Base-by-base conservation (phyloP, 2,888 invertebrate species). In the Cantharis rufa region DNA sequence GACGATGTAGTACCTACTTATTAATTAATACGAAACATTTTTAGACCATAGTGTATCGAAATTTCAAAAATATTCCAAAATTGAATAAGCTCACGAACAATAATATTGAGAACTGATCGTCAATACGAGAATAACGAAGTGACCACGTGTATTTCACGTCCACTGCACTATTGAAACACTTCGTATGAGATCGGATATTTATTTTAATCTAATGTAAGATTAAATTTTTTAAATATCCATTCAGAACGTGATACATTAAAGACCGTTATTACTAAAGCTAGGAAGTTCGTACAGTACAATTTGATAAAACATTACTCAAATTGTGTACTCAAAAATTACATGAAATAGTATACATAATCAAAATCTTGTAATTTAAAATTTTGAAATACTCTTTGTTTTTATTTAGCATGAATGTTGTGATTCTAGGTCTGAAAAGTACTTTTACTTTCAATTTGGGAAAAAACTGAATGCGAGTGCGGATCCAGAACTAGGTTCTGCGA, bases 51-150 rank as follows among this genome's bases (percentile, higher is more conserved):
- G 10, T 24, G 9, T 13, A 16, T 13, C 21, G 24, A 66, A 66
- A 24, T 66, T 66, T 13, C 13, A 18, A 21, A 68, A 68, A 68
- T 7, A 68, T 48, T 48, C 48, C 13, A 48, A 48, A 48, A 48
- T 48, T 48, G n/a, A 13, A 21, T 66, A 66, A 66, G 15, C 71
- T 15, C 74, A 70, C 66, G 77, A 74, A 79, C 77, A 74, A 79
- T 70, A 72, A 71, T 66, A 73, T 76, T 72, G 79, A 77, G 76
- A 79, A 80, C 80, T 78, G 82, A 75, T 80, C 80, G 80, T 81
- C 81, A 82, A 80, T 79, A 82, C 79, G 81, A 80, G 82, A 82
- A 80, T 79, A 80, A 79, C 80, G 81, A 82, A 80, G 78, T 81
- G 79, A 83, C 81, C 83, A 83, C 83, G 83, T 83, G 83, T 80